phyloP scores from a whole-genome alignment of 2,113 vertebrate genomes.

The Bos taurus region DNA sequence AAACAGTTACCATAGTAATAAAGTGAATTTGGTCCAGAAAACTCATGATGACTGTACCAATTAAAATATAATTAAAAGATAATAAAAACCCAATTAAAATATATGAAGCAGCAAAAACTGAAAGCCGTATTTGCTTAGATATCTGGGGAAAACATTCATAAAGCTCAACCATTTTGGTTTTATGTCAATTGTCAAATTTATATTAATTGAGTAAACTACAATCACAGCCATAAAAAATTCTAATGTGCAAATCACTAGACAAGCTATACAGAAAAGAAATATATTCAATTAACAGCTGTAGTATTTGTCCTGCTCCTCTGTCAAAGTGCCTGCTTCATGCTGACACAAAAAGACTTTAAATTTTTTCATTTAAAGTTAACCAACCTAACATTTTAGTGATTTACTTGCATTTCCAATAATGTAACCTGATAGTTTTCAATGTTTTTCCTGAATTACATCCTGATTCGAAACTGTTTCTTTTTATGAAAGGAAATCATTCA shows the following conservation, averaged over 20 bases:
- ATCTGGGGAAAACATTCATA: neutral
- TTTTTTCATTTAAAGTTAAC: slow-evolving; percentile 65
- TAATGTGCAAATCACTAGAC: neutral
- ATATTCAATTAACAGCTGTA: slow-evolving; percentile 71
- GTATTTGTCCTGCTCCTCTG: slow-evolving; percentile 14
- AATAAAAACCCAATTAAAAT: neutral
- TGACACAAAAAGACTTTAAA: slow-evolving; percentile 1
- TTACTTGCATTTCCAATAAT: slow-evolving; percentile 72
- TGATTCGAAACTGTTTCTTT: slow-evolving; percentile 7
- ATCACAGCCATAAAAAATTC: slow-evolving; percentile 48
- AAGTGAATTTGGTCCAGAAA: slow-evolving; percentile 6
- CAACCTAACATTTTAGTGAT: slow-evolving; percentile 83
- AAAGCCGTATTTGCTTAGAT: neutral
- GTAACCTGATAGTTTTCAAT: slow-evolving; percentile 80
- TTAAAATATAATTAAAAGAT: neutral
- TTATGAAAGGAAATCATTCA: slow-evolving; percentile 67
- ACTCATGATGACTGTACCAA: neutral
- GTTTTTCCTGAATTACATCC: neutral
- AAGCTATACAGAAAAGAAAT: slow-evolving; percentile 76
- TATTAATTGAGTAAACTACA: slow-evolving; percentile 76
- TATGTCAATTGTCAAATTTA: slow-evolving; percentile 44
- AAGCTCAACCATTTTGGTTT: neutral
- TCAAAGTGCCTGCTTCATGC: slow-evolving; percentile 15
- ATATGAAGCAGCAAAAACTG: neutral
- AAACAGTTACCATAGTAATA: neutral